These are phyloP conservation scores for Eidolon helvum DNA, from an alignment of 2,113 vertebrate species.

Conservation along the genomic window DNA sequence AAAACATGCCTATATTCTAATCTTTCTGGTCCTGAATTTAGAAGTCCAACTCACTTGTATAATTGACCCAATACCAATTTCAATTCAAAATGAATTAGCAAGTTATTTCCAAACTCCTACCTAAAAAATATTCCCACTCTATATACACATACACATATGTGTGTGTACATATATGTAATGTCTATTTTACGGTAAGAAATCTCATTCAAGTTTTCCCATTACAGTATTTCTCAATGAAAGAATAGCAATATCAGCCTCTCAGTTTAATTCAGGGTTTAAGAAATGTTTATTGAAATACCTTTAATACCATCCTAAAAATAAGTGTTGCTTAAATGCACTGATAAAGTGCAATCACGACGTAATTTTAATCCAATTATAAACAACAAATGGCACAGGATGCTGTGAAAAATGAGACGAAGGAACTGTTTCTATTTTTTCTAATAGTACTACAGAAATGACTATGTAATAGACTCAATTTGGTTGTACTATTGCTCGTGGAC, in stretches of 20 bases:
- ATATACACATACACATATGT: fast-evolving
- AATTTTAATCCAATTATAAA: constrained; percentile 55
- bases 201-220: neutral
- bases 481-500: neutral
- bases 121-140: neutral
- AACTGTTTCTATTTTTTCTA: constrained; percentile 12
- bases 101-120: neutral
- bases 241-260: constrained; percentile 16
- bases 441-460: constrained; percentile 5
- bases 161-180: neutral
- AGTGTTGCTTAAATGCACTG: constrained; percentile 33
- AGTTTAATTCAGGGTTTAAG: constrained; percentile 36
- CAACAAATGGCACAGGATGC: neutral
- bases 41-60: neutral
- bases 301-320: constrained; percentile 45
- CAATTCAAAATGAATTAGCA: constrained; percentile 36
- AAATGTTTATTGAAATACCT: constrained; percentile 30
- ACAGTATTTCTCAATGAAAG: constrained; percentile 22
- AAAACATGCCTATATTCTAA: neutral
- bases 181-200: neutral
- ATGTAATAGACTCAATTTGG: neutral
- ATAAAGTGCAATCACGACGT: constrained; percentile 28
- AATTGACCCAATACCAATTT: neutral
- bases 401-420: neutral
- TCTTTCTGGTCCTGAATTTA: neutral